Base-by-base conservation (phyloP, 2,888 invertebrate genomes). In the Pristionchus arcanus region DNA sequence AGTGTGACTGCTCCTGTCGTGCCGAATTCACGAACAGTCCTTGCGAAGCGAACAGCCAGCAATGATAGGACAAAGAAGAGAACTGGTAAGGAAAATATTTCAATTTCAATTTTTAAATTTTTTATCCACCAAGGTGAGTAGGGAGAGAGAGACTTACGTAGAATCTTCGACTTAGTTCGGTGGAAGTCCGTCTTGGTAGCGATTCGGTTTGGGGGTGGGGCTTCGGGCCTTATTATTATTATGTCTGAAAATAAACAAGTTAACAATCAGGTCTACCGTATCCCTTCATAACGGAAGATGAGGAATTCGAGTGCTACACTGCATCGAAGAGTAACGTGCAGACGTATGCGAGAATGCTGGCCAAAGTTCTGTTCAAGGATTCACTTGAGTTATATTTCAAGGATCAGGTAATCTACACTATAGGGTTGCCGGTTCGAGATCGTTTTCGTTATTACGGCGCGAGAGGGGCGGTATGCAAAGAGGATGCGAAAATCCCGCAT, bases 331-430 rank as follows among this genome's bases (percentile, higher is more conserved):
- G 91, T 25, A 92, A 92, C 90, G 89, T 91, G 13, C 91, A 91
- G 87, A 90, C 91, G 4, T 93, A 92, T 85, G 93, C 92, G n/a
- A 89, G 91, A 63, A 89, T 90, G 19, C 55, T 93, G 49, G 92
- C 91, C n/a, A 87, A 84, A 83, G 21, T 90, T 0, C 90, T 93
- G 59, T 93, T 93, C 85, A 91, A 90, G 5, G 92, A 92, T 34
- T 91, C 91, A 0, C 90, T 92, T 42, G 90, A 92, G 34, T 49
- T 90, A 31, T 92, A 92, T 59, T 92, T 91, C 89, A 93, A 93
- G 91, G 93, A 89, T 31, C 89, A 89, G 83, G 89, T 89, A 15
- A 42, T 49, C 37, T 7, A 37, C 15, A 37, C 37, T 42, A 81
- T 31, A 21, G n/a, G n/a, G n/a, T n/a, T n/a, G n/a, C n/a, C n/a